phyloP scores from a whole-genome alignment of 2,797 vertebrate species.

The Loris lydekkerianus region DNA sequence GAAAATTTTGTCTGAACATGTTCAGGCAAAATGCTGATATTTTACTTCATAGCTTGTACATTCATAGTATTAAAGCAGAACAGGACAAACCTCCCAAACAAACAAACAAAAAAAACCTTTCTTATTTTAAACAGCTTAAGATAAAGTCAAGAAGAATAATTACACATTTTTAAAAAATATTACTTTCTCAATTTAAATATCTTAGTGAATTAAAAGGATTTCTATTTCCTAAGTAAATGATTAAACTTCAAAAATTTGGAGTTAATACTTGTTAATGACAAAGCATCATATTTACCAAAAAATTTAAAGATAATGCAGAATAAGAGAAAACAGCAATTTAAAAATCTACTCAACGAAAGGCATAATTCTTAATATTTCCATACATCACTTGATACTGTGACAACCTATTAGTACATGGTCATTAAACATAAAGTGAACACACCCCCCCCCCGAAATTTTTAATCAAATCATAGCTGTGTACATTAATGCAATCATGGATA shows the following conservation, averaged over 20 bases:
- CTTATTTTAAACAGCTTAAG: constrained; percentile 31
- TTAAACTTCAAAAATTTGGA: constrained; percentile 17
- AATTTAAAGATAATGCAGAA: not conserved
- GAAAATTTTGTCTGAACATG: constrained; percentile 57
- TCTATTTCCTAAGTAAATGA: not conserved
- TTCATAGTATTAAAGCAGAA: constrained; percentile 13
- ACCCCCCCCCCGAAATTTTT: no score
- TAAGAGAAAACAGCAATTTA: not conserved
- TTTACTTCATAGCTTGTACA: not conserved
- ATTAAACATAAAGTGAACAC: constrained; percentile 55
- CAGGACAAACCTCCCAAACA: not conserved
- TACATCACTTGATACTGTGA: not conserved
- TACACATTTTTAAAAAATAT: not conserved
- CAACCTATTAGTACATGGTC: not conserved
- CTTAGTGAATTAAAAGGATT: not conserved
- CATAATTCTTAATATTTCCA: constrained; percentile 2
- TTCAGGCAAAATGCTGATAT: constrained; percentile 40
- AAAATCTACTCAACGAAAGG: constrained; percentile 2
- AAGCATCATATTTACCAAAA: constrained; percentile 4
- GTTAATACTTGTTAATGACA: constrained; percentile 28
- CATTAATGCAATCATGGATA: not conserved
- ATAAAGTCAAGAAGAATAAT: not conserved
- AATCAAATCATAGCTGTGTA: no score
- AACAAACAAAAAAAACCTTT: not conserved
- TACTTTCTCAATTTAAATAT: not conserved